Percentiles rank a stretch among this genome's conserved stretches.
phyloP scores from a whole-genome alignment of 2,888 invertebrate species.

The Chymomyza fuscimana region DNA sequence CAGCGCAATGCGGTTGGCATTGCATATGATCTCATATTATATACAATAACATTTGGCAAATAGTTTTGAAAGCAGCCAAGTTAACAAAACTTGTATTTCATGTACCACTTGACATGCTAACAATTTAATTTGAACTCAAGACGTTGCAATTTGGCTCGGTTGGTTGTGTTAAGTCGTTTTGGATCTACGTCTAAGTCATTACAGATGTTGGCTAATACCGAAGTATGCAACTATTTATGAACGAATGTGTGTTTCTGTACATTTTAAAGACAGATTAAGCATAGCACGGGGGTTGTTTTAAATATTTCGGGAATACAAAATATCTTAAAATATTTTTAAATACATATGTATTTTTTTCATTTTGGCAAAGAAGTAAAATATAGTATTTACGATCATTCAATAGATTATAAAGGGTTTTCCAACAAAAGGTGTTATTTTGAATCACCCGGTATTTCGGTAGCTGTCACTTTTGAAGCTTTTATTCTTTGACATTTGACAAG shows the following conservation, averaged over 20 bases:
- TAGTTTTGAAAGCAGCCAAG: conserved; percentile 62
- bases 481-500: no score
- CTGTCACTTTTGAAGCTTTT: no score
- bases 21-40: background rate
- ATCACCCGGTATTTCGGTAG: no score
- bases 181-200: conserved; percentile 32
- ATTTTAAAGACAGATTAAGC: background rate
- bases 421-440: no score
- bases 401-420: no score
- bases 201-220: conserved; percentile 32
- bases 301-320: no score
- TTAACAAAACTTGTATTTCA: conserved; percentile 57
- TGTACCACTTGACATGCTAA: conserved; percentile 74
- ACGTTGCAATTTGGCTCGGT: conserved; percentile 48
- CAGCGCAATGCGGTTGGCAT: conserved; percentile 17
- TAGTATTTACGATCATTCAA: no score
- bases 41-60: background rate
- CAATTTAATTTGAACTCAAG: conserved; percentile 73
- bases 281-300: background rate
- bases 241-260: background rate
- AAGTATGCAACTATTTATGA: conserved; percentile 10
- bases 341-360: no score
- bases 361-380: no score
- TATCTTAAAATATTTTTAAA: no score
- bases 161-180: conserved; percentile 20